Base-by-base conservation (phyloP, 2,888 invertebrate genomes). In the Pharmacophagus antenor region DNA sequence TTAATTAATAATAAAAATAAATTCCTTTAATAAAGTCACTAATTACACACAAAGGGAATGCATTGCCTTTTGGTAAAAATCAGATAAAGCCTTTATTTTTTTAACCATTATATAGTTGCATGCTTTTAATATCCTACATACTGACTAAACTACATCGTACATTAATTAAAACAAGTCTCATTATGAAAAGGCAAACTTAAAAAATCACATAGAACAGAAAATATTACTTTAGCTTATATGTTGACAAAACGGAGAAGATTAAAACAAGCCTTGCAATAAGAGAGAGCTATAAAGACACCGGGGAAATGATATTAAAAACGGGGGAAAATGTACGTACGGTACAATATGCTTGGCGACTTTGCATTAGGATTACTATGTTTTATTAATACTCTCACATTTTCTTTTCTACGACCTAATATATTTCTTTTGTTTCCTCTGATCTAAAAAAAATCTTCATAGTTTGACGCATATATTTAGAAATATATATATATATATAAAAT, bases 271-370 rank as follows among this genome's bases (percentile, higher is more conserved):
- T 76, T 62, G 84, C 79, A 82, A 85, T 87, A 88, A 85, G 81
- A 77, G 75, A 72, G 74, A 77, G 73, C 73, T 69, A 73, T 75
- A 80, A 84, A 82, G 80, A 77, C 85, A 87, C 88, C 88, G 86
- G 88, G 79, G 80, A 81, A 86, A 87, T 87, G 85, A 87, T 88
- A 88, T 86, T 83, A 83, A 81, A 82, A n/a, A 78, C 79, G 82
- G 79, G 25, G 75, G 58, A 37, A 49, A 53, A 31, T 41, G 44
- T 42, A 49, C 49, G 18, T 27, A 42, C 25, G 41, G 25, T 49
- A 54, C 53, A 42, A 54, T 54, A 54, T 49, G 42, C 53, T 42
- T 46, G 41, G 53, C 20, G 25, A 58, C 48, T n/a, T 31, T 58
- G 53, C 31, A 53, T 47, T 37, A 49, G 54, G 46, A 53, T 20